phyloP scores from a whole-genome alignment of 2,113 vertebrate species.

The Ranitomeya variabilis region DNA sequence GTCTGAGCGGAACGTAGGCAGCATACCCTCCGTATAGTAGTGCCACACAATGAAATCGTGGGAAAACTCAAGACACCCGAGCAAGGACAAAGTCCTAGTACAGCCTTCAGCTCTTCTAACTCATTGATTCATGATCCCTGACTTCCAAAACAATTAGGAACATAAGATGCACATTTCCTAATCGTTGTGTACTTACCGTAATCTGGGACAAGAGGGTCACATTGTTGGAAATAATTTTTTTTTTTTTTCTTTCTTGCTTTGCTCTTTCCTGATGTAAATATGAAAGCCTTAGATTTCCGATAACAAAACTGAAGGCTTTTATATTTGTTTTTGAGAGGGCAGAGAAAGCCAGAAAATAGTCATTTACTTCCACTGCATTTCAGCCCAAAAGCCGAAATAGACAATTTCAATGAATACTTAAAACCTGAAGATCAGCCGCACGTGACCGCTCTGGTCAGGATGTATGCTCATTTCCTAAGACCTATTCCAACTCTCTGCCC shows the following conservation, averaged over 20 bases:
- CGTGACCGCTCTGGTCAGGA: background rate
- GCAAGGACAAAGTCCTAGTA: too few relatives aligned
- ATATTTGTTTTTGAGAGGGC: background rate
- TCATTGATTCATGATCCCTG: too few relatives aligned
- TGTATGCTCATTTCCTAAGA: background rate
- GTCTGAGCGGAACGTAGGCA: too few relatives aligned
- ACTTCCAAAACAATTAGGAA: too few relatives aligned
- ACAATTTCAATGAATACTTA: background rate
- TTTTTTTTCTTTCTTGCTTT: background rate
- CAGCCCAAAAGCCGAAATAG: background rate
- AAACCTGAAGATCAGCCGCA: background rate
- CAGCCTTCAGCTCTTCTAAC: too few relatives aligned
- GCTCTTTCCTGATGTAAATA: background rate
- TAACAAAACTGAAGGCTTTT: too few relatives aligned
- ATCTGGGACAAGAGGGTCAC: background rate
- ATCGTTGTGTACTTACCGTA: too few relatives aligned
- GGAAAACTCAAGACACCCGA: too few relatives aligned
- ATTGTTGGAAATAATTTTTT: background rate
- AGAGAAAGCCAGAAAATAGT: background rate
- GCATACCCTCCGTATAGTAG: too few relatives aligned
- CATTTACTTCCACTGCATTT: background rate
- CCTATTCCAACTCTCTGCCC: background rate
- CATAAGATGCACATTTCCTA: too few relatives aligned
- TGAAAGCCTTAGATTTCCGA: background rate
- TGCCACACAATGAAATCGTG: too few relatives aligned